These are phyloP conservation scores for Drosophila ananassae DNA, from an alignment of 1,140 invertebrate genomes.

Conservation along the genomic window DNA sequence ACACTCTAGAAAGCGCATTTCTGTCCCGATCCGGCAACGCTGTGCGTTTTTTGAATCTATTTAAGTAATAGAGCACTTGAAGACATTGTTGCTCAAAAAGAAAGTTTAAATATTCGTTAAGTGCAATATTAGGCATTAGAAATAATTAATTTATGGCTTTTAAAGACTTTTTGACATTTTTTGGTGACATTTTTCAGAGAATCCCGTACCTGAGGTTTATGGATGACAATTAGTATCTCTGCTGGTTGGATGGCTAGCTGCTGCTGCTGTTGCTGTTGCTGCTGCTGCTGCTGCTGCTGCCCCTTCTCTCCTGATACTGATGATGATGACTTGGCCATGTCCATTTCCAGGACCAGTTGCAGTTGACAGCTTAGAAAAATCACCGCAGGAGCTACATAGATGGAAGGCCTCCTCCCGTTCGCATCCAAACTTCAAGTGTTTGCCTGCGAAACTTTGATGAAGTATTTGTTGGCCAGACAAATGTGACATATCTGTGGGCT, in stretches of 20 bases:
- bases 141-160: neutral
- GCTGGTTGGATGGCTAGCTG: slow-evolving; percentile 3
- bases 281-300: slow-evolving; percentile 8
- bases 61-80: too few relatives aligned
- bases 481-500: slow-evolving; percentile 73
- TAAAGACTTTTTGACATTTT: slow-evolving; percentile 4
- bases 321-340: slow-evolving; percentile 52
- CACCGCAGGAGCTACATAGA: slow-evolving; percentile 51
- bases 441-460: slow-evolving; percentile 56
- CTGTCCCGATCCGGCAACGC: too few relatives aligned
- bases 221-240: slow-evolving; percentile 65
- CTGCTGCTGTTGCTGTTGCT: neutral
- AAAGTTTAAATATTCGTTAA: too few relatives aligned
- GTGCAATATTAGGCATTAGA: too few relatives aligned
- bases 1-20: too few relatives aligned
- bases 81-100: too few relatives aligned
- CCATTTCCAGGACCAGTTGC: slow-evolving; percentile 58
- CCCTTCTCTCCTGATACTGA: slow-evolving; percentile 12
- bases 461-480: slow-evolving; percentile 66
- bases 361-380: slow-evolving; percentile 80
- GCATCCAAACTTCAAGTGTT: slow-evolving; percentile 22
- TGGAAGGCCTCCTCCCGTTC: neutral
- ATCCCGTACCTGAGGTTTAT: slow-evolving; percentile 35
- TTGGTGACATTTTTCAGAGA: neutral
- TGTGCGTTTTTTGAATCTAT: too few relatives aligned